Evolutionary conservation across 2,797 vertebrate genomes (phyloP), one percentile per base, ranked within the genome.

Genomic region (Avahi laniger): DNA sequence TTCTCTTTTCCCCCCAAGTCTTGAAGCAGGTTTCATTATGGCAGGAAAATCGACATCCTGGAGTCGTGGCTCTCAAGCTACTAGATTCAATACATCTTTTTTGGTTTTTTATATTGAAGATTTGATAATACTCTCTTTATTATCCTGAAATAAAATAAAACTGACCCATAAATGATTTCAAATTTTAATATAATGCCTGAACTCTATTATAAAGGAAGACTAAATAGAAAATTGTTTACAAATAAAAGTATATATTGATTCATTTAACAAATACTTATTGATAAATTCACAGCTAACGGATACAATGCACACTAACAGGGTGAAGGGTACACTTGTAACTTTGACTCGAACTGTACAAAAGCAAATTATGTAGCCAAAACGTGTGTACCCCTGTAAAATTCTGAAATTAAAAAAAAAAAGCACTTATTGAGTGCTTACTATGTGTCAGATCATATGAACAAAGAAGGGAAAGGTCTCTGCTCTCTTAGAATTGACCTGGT

Each of bases 1-100:
- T 94, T 97, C 38, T 96, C 35, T 95, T 83, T 93, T 93, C 70
- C 93, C 93, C 28, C 59, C 84, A 70, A 87, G 46, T 89, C 83
- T 84, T 38, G 59, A 91, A 89, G 48, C 30, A 83, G 43, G 30
- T 91, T 93, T 97, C 35, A 73, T 4, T 69, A 65, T 72, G 59
- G 46, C 35, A 93, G 79, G 28, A 78, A 95, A 95, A 93, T 4
- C 59, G 24, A 90, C n/a, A 69, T 30, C 24, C 33, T 73, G 48
- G 57, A 78, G 20, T 81, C 81, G 41, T 35, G 80, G n/a, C 24
- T 95, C 20, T 93, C 52, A 61, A 73, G 7, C 14, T 38, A 79
- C 35, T 82, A 92, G 22, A 46, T 33, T 2, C 26, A 95, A 94
- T 50, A 30, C 0, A 76, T 65, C 2, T 35, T 50, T 65, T 48